Evolutionary conservation across 2,113 vertebrate genomes (phyloP), one percentile per base, ranked within the genome.

Genomic region (Neomonachus schauinslandi): DNA sequence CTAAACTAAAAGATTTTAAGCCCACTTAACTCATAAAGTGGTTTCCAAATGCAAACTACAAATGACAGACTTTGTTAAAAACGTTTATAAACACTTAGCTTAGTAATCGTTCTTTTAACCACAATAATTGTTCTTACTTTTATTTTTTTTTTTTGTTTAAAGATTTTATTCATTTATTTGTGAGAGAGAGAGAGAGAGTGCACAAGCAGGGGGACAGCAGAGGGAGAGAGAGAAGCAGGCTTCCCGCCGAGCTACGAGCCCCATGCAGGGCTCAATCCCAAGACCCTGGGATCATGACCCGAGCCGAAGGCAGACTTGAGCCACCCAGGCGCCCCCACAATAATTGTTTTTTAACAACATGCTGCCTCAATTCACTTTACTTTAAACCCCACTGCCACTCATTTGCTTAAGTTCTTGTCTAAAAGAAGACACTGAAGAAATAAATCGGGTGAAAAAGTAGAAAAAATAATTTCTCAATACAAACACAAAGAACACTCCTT

Each of bases 401-500:
- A 72, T 22, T 86, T 69, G 31, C 16, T 83, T 22, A 84, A 81
- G 19, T 6, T 83, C 57, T 88, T 89, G 10, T 69, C 28, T 63
- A 19, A 67, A 96, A 76, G 49, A 85, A 42, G 49, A 81, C 19
- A 77, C 0, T 13, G 4, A 51, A 39, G 22, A 33, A 83, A 90
- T 85, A 65, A n/a, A 51, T 1, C 55, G 4, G 22, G 19, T 83
- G 57, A 92, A 36, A 61, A 63, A 63, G 14, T 24, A 77, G 39
- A 77, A 95, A 89, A 91, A 77, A 21, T 82, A 83, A 84, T 42
- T 80, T 81, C 31, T 94, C 22, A 80, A 46, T 39, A 74, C 7
- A 81, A 51, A 95, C 26, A 53, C 59, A 85, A 92, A 91, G 91
- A 85, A n/a, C 21, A 90, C 28, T 79, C 79, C 28, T 87, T 84